phyloP scores from a whole-genome alignment of 2,113 vertebrate genomes.

The Sisor rabdophorus region DNA sequence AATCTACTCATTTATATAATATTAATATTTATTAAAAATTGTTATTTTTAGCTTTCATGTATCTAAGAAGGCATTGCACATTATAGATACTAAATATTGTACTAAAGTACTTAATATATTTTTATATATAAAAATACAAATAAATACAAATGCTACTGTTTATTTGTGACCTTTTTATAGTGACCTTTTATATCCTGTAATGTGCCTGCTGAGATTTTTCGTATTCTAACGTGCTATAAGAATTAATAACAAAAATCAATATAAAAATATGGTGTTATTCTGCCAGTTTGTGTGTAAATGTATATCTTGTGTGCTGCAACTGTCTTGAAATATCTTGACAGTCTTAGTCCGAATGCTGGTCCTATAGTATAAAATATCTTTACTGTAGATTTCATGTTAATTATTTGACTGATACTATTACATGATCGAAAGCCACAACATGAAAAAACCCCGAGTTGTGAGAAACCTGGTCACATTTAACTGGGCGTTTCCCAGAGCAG shows the following conservation, averaged over 20 bases:
- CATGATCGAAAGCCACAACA: slow-evolving; percentile 4
- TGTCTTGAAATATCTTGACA: not conserved
- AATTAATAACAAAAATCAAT: no score
- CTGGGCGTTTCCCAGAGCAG: slow-evolving; percentile 36
- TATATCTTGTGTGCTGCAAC: not conserved
- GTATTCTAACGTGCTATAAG: no score
- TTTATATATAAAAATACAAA: no score
- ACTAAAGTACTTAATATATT: no score
- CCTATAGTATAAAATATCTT: not conserved
- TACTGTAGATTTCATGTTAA: not conserved
- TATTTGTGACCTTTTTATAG: no score
- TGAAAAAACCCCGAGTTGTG: not conserved
- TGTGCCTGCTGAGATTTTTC: no score
- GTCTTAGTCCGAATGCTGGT: not conserved
- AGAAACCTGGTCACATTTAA: slow-evolving; percentile 36
- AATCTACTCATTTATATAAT: no score
- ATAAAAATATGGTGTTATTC: not conserved
- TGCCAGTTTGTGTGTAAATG: not conserved
- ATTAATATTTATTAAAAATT: no score
- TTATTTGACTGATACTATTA: slow-evolving; percentile 20
- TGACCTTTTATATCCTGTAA: no score
- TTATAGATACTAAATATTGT: no score
- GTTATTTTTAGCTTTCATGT: not conserved
- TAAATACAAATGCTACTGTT: no score
- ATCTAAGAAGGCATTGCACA: not conserved